A percentile compares a stretch with the other conserved stretches of the same genome.
phyloP scores from a whole-genome alignment of 2,888 invertebrate genomes.

The Chesias legatella region DNA sequence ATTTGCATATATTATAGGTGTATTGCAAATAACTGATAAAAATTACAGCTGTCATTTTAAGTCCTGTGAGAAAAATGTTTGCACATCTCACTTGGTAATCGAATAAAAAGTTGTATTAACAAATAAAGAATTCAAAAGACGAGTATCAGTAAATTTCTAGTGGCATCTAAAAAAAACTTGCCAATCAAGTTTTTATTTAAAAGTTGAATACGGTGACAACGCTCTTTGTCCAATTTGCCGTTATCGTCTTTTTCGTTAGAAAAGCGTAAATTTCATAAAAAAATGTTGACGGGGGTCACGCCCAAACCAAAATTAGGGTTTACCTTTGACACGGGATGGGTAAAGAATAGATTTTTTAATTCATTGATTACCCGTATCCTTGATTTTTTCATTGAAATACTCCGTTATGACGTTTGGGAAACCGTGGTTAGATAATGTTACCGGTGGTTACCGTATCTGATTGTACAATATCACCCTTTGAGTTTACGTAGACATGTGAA shows the following conservation, averaged over 20 bases:
- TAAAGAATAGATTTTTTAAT: constrained; percentile 41
- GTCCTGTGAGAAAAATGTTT: constrained; percentile 62
- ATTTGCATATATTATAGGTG: constrained; percentile 10
- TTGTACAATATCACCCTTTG: constrained; percentile 60
- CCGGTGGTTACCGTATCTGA: constrained; percentile 56
- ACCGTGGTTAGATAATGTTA: constrained; percentile 69
- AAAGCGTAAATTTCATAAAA: constrained; percentile 70
- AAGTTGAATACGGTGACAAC: constrained; percentile 67
- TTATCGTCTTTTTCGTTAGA: constrained; percentile 59
- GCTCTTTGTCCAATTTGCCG: constrained; percentile 64
- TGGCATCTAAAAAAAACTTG: constrained; percentile 60
- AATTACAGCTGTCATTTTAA: constrained; percentile 34
- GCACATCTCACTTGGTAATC: constrained; percentile 43
- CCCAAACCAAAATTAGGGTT: constrained; percentile 74
- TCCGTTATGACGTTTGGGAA: constrained; percentile 42
- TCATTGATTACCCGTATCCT: constrained; percentile 68
- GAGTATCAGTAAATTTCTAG: constrained; percentile 64
- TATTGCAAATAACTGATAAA: constrained; percentile 6
- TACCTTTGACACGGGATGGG: constrained; percentile 74
- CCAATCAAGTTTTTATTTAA: constrained; percentile 77
- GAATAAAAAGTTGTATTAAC: constrained; percentile 52
- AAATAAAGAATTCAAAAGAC: constrained; percentile 49
- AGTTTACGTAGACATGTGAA: constrained; percentile 62
- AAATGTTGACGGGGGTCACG: constrained; percentile 77
- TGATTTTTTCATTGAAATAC: constrained; percentile 71